Conservation (phyloP, 2,797 vertebrate species). For the Sebastes ruberrimus region DNA sequence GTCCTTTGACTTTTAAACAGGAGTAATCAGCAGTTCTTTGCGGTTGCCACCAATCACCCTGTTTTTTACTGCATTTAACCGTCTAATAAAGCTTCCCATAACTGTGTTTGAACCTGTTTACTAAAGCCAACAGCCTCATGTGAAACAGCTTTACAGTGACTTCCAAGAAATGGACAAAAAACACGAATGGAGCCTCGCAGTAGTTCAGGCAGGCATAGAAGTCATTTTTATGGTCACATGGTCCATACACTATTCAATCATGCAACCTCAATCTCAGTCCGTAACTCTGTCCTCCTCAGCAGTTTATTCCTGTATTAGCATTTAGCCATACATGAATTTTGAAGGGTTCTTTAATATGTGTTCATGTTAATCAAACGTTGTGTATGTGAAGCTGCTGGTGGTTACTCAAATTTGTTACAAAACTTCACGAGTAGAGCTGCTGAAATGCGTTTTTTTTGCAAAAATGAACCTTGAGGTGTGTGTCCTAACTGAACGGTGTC, state of each 20-base stretch:
- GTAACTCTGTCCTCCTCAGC: not conserved
- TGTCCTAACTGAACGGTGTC: not conserved
- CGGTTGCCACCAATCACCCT: constrained; percentile 1
- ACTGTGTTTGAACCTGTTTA: not conserved
- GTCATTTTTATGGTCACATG: not conserved
- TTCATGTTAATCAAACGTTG: not conserved
- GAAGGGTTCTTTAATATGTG: not conserved
- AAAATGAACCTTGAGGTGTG: not conserved
- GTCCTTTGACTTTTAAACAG: constrained; percentile 23
- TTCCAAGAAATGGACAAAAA: not conserved
- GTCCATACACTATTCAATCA: not conserved
- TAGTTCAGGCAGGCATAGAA: not conserved
- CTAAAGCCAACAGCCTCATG: not conserved
- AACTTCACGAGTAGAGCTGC: not conserved
- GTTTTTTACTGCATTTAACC: constrained; percentile 14
- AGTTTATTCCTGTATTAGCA: not conserved
- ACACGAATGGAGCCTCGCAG: not conserved
- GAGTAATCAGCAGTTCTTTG: constrained; percentile 10
- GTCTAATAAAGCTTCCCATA: constrained; percentile 19
- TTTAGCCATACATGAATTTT: not conserved
- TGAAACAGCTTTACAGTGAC: constrained; percentile 1
- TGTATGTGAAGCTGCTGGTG: not conserved
- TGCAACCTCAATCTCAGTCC: not conserved
- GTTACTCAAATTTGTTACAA: not conserved
- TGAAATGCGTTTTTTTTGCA: not conserved